Conservation (phyloP, 92 coral and sea anemone species). For the Phenganax subtilis region DNA sequence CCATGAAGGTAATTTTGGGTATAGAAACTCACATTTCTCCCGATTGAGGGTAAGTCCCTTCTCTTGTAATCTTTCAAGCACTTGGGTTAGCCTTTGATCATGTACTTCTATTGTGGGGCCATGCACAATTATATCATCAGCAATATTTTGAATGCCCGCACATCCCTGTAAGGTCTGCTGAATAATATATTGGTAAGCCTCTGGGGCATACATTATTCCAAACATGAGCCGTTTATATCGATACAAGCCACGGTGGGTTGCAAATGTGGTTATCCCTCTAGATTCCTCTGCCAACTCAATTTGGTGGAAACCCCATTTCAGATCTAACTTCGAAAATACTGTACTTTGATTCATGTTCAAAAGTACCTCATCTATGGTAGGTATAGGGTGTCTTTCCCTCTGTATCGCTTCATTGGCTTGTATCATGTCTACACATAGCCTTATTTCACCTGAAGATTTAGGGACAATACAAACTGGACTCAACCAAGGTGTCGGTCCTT, state of each 20-base stretch:
- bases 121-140: conserved; percentile 56
- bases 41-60: conserved; percentile 46
- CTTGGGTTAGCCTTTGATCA: conserved; percentile 46
- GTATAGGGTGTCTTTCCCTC: conserved; percentile 39
- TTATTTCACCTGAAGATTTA: conserved; percentile 35
- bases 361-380: conserved; percentile 37
- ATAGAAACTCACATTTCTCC: conserved; percentile 56
- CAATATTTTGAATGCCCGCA: conserved; percentile 48
- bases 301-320: conserved; percentile 46
- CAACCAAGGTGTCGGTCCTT: conserved; percentile 44
- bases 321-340: conserved; percentile 24
- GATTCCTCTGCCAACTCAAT: conserved; percentile 46
- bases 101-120: conserved; percentile 49
- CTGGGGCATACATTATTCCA: conserved; percentile 15
- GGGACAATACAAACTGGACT: conserved; percentile 45
- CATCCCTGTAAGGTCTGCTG: conserved; percentile 35
- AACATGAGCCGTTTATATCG: conserved; percentile 20
- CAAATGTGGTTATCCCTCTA: conserved; percentile 35
- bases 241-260: conserved; percentile 24
- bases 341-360: conserved; percentile 22
- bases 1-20: conserved; percentile 52
- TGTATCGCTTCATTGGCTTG: conserved; percentile 33
- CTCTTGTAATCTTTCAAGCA: conserved; percentile 43
- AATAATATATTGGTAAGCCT: conserved; percentile 8
- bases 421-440: conserved; percentile 43